A percentile compares a stretch with the other conserved stretches of the same genome.
Evolutionary conservation across 2,888 invertebrate species (phyloP).

Genomic region (Tinea semifulvella): DNA sequence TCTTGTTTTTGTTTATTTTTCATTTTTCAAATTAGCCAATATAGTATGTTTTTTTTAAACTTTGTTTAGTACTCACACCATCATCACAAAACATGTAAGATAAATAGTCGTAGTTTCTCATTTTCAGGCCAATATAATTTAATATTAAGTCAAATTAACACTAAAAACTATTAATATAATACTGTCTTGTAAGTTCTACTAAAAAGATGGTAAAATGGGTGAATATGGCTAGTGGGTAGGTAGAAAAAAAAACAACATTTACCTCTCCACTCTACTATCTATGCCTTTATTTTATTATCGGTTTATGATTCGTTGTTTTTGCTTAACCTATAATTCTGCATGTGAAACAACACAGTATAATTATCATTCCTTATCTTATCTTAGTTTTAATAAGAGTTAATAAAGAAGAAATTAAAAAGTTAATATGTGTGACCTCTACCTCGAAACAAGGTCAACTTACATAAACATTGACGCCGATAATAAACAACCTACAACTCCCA

Average conservation of each 20-base stretch:
- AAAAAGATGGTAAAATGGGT: background rate
- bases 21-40: too few species aligned
- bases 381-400: background rate
- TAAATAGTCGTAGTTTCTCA: slow-evolving; percentile 5
- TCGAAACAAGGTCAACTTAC: slow-evolving; percentile 37
- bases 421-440: slow-evolving; percentile 37
- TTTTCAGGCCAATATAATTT: too few species aligned
- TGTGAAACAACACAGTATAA: too few species aligned
- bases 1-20: too few species aligned
- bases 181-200: too few species aligned
- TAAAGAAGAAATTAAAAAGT: background rate
- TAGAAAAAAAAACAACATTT: background rate
- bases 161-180: background rate
- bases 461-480: slow-evolving; percentile 29
- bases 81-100: slow-evolving; percentile 14
- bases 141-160: background rate
- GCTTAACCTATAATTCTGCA: background rate
- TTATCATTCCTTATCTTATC: background rate
- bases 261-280: too few species aligned
- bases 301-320: too few species aligned
- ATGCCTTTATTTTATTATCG: too few species aligned
- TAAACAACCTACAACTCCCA: too few species aligned
- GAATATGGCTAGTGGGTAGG: background rate
- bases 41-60: too few species aligned
- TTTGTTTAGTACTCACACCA: slow-evolving; percentile 17